Evolutionary conservation across 2,113 vertebrate species (phyloP).

Genomic region (Coracopsis vasa): DNA sequence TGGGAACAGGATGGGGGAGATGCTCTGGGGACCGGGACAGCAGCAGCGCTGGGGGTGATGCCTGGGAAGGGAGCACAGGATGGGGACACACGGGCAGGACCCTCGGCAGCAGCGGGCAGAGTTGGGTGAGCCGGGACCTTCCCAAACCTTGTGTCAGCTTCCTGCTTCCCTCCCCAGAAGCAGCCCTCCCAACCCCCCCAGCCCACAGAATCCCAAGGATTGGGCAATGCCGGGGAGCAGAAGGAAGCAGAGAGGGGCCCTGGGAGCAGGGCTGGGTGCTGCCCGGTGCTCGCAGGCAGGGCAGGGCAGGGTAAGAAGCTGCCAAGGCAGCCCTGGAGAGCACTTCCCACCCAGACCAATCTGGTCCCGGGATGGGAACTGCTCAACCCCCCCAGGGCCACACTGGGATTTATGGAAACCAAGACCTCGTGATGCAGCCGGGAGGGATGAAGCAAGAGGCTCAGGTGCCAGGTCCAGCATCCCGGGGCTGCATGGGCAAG

Average conservation of each 20-base stretch:
- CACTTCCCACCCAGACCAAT: not conserved
- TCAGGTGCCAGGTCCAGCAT: not conserved
- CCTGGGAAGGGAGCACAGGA: not conserved
- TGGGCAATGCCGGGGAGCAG: not conserved
- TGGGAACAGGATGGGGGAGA: not conserved
- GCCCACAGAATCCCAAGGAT: not conserved
- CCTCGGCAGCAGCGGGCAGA: not conserved
- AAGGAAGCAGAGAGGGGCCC: not conserved
- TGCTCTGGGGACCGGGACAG: fast-evolving
- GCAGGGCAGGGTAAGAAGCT: not conserved
- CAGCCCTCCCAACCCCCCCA: not conserved
- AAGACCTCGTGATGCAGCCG: not conserved
- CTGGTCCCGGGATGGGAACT: not conserved
- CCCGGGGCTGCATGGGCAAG: not conserved
- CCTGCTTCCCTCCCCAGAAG: not conserved
- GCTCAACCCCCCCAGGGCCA: not conserved
- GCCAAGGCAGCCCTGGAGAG: not conserved
- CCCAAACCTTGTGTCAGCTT: not conserved
- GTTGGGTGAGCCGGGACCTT: not conserved
- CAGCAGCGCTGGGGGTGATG: not conserved
- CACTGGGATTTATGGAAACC: not conserved
- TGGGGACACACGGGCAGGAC: not conserved
- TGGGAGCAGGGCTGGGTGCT: not conserved
- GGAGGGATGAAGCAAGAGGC: not conserved
- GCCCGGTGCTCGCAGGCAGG: not conserved